Percentiles rank a stretch among this genome's conserved stretches.
Conservation (phyloP, 1,140 invertebrate species). For the Formica selysi region DNA sequence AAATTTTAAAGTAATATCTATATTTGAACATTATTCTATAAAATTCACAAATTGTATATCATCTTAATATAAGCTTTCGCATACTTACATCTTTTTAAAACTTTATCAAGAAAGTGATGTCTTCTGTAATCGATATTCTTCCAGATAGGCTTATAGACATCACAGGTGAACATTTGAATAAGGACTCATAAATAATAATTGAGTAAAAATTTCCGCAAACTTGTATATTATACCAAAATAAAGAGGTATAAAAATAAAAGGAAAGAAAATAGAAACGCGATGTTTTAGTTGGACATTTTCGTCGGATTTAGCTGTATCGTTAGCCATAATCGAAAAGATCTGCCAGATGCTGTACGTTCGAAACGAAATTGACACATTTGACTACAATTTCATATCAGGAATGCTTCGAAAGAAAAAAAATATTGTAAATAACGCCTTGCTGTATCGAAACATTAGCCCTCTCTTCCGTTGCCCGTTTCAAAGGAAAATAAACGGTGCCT, state of each 20-base stretch:
- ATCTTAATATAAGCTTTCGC: background rate
- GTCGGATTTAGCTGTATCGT: background rate
- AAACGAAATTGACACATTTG: slow-evolving; percentile 7
- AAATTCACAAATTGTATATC: background rate
- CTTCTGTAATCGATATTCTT: background rate
- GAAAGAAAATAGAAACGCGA: background rate
- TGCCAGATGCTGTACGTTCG: background rate
- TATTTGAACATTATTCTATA: background rate
- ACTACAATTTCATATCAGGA: background rate
- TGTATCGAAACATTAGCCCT: background rate
- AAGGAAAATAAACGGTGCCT: slow-evolving; percentile 7
- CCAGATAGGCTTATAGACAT: background rate
- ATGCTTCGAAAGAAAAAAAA: background rate
- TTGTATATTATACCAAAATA: background rate
- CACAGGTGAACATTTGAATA: no score
- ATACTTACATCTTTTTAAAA: background rate
- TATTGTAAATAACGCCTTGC: background rate
- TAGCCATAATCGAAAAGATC: background rate
- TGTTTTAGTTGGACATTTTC: background rate
- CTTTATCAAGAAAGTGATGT: background rate
- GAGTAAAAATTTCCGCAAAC: background rate
- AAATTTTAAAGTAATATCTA: no score
- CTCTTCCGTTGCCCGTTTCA: background rate
- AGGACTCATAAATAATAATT: background rate
- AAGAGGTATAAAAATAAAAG: background rate